Evolutionary conservation across 2,113 vertebrate species (phyloP), one percentile per base, ranked within the genome.

Genomic region (Tragelaphus strepsiceros): DNA sequence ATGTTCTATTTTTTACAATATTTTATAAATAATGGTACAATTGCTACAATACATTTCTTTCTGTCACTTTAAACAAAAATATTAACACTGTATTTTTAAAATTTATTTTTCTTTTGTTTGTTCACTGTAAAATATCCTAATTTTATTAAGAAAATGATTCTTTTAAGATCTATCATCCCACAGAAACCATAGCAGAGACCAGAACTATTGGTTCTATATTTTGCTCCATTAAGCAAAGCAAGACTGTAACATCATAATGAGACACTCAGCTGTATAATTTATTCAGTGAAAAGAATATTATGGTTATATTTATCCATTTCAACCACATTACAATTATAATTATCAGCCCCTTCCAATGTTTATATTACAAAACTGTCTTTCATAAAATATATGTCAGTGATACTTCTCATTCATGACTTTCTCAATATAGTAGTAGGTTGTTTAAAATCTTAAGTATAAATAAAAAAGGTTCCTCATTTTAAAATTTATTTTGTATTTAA

Each of bases 141-240:
- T 78, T 91, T 92, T 90, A 26, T n/a, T 87, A 95, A 91, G 19
- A 88, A 93, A 32, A 30, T 3, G 59, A 54, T 95, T 90, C 39
- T 90, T 83, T 94, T 78, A 88, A 97, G 43, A 92, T 53, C 43
- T 39, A 11, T 80, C 85, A 92, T 91, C 51, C 22, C 14, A n/a
- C 30, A 94, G 58, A 90, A 71, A 82, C 26, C 30, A 85, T 10
- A 80, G 39, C 8, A 80, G 12, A 80, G 67, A 93, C 22, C 9
- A 56, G 43, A 91, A 80, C 35, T 59, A 56, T 7, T 94, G 59
- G 54, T 61, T 96, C 11, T 71, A 53, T 77, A 90, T 97, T 90
- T 54, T 94, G 56, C 59, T 56, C 59, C 56, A 98, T 96, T 97
- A 95, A 94, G 53, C 90, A 98, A 88, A 9, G 64, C 77, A 94